phyloP scores from a whole-genome alignment of 2,888 invertebrate species.

The Caenorhabditis sp. region DNA sequence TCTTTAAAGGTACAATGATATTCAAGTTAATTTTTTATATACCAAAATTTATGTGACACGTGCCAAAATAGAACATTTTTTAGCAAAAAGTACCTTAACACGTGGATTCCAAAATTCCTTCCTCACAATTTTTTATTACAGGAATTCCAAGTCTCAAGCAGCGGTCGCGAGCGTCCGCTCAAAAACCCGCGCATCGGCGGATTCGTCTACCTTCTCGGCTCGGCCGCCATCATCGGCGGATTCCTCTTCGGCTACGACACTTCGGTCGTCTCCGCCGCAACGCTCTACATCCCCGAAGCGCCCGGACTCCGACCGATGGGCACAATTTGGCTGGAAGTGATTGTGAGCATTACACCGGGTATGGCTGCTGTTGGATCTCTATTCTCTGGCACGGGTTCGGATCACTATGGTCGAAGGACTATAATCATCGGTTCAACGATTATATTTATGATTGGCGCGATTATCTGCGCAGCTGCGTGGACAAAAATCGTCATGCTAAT shows the following conservation, averaged over 20 bases:
- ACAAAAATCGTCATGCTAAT: slow-evolving; percentile 53
- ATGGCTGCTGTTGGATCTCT: slow-evolving; percentile 56
- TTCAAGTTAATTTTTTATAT: too few relatives aligned
- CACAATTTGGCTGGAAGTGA: slow-evolving; percentile 62
- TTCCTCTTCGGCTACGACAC: slow-evolving; percentile 75
- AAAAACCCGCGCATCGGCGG: slow-evolving; percentile 39
- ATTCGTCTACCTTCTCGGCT: slow-evolving; percentile 55
- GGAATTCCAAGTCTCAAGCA: slow-evolving; percentile 39
- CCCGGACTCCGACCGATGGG: slow-evolving; percentile 54
- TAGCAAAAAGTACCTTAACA: too few relatives aligned
- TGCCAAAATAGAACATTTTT: too few relatives aligned
- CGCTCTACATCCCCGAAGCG: slow-evolving; percentile 57
- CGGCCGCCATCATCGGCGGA: slow-evolving; percentile 58
- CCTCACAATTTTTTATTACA: background rate
- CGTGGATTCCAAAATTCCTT: background rate
- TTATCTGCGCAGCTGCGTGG: slow-evolving; percentile 70
- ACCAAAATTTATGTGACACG: too few relatives aligned
- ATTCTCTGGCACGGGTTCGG: slow-evolving; percentile 72
- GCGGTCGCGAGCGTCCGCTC: slow-evolving; percentile 38
- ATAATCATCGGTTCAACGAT: slow-evolving; percentile 74
- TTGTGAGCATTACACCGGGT: slow-evolving; percentile 62
- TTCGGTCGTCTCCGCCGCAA: slow-evolving; percentile 75
- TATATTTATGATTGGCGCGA: slow-evolving; percentile 72
- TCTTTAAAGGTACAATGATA: too few relatives aligned
- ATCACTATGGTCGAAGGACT: slow-evolving; percentile 74